Percentiles rank a stretch among this genome's conserved stretches.
Evolutionary conservation across 2,113 vertebrate genomes (phyloP).

Genomic region (Sceloporus undulatus): DNA sequence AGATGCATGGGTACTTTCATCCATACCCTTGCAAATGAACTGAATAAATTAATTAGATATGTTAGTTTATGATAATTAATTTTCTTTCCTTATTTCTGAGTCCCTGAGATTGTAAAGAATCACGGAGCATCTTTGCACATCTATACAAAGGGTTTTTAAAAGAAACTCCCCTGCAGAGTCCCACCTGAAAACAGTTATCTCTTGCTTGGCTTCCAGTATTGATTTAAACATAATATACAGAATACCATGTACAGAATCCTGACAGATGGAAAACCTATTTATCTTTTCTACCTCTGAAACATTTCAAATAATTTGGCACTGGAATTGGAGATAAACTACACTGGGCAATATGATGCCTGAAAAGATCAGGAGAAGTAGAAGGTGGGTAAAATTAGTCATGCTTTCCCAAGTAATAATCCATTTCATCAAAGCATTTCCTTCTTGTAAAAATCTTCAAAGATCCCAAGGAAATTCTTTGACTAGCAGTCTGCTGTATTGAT

Average conservation of each 20-base stretch:
- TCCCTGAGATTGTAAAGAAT: not conserved
- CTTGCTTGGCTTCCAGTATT: conserved; percentile 7
- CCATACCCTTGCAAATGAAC: too few species aligned
- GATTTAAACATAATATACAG: not conserved
- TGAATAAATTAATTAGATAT: too few species aligned
- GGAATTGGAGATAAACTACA: conserved; percentile 51
- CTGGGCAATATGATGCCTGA: conserved; percentile 19
- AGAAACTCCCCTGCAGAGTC: not conserved
- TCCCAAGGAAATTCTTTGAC: conserved; percentile 73
- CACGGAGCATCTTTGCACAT: not conserved
- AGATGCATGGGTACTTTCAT: too few species aligned
- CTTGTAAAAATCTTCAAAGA: conserved; percentile 66
- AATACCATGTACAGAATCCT: not conserved
- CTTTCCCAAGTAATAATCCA: conserved; percentile 64
- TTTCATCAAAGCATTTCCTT: conserved; percentile 65
- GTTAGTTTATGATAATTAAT: too few species aligned
- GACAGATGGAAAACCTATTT: not conserved
- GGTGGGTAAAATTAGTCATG: conserved; percentile 43
- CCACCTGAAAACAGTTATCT: not conserved
- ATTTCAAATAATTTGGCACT: conserved; percentile 41
- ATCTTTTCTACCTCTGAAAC: conserved; percentile 12
- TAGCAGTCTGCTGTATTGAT: conserved; percentile 71
- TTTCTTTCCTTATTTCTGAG: too few species aligned
- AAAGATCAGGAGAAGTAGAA: conserved; percentile 58
- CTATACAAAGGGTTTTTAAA: not conserved